Conservation (phyloP, 2,888 invertebrate genomes). For the Sphinx pinastri region DNA sequence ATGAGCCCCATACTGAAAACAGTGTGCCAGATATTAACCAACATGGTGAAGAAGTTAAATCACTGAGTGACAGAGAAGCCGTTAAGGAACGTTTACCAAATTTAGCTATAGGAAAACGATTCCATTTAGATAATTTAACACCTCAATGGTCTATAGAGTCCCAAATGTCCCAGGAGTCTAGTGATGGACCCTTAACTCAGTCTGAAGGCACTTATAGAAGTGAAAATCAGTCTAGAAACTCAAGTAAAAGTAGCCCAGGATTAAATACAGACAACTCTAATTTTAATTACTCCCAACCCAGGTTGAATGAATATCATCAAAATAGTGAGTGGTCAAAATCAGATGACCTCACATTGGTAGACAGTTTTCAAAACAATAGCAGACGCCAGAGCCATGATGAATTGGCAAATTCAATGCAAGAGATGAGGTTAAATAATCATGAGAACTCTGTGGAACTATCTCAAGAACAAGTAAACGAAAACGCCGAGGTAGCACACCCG, state of each 20-base stretch:
- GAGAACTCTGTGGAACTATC: constrained; percentile 47
- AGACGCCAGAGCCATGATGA: constrained; percentile 63
- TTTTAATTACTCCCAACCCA: constrained; percentile 69
- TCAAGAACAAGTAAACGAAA: constrained; percentile 39
- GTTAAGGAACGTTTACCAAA: constrained; percentile 73
- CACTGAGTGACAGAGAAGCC: constrained; percentile 69
- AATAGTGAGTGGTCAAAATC: constrained; percentile 65
- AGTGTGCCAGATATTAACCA: constrained; percentile 47
- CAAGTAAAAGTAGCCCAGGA: constrained; percentile 75
- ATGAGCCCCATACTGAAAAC: constrained; percentile 43
- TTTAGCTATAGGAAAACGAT: constrained; percentile 71
- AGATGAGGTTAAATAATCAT: constrained; percentile 66
- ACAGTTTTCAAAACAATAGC: constrained; percentile 48
- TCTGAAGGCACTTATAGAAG: constrained; percentile 85
- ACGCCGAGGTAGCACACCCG: constrained; percentile 37
- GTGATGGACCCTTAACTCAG: constrained; percentile 84
- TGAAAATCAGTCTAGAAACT: constrained; percentile 83
- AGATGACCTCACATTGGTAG: constrained; percentile 53
- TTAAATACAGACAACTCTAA: constrained; percentile 68
- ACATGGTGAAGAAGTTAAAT: constrained; percentile 60
- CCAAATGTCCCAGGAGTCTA: constrained; percentile 86
- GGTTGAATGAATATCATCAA: constrained; percentile 58
- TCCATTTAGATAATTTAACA: constrained; percentile 73
- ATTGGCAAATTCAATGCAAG: constrained; percentile 63
- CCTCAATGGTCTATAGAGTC: constrained; percentile 88